These are phyloP conservation scores for Aramus guarauna DNA, from an alignment of 2,113 vertebrate genomes.

Conservation along the genomic window DNA sequence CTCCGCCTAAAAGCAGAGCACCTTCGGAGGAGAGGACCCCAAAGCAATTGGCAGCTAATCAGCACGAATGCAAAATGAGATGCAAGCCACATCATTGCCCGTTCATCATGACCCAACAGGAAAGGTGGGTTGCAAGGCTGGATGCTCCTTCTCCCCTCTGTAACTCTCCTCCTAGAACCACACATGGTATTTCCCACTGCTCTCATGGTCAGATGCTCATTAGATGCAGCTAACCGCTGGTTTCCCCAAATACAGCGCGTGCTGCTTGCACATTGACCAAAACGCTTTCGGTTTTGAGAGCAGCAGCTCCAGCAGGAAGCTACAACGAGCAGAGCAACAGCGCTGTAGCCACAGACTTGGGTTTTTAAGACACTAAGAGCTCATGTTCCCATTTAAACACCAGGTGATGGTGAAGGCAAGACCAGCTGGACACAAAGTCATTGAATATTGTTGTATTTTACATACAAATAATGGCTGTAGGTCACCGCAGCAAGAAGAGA, in stretches of 20 bases:
- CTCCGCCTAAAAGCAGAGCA: not conserved
- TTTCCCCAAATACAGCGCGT: no score
- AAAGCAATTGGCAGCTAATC: not conserved
- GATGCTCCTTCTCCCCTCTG: not conserved
- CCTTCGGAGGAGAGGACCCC: not conserved
- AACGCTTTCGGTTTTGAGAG: not conserved
- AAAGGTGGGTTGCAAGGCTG: not conserved
- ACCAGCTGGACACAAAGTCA: not conserved
- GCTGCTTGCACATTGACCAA: accelerated
- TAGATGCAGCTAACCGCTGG: accelerated
- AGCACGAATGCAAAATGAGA: accelerated
- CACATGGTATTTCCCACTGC: accelerated
- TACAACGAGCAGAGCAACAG: accelerated
- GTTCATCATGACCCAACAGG: not conserved
- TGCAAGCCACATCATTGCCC: accelerated
- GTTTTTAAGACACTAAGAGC: not conserved
- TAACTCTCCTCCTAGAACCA: not conserved
- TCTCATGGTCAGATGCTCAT: not conserved
- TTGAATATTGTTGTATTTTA: no score
- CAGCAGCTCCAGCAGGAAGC: not conserved
- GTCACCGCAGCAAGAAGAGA: not conserved
- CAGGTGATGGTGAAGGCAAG: not conserved
- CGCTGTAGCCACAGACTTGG: accelerated
- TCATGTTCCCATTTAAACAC: accelerated
- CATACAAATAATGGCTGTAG: accelerated